Base-by-base conservation (phyloP, 2,113 vertebrate species). In the Rhabdomys dilectus region DNA sequence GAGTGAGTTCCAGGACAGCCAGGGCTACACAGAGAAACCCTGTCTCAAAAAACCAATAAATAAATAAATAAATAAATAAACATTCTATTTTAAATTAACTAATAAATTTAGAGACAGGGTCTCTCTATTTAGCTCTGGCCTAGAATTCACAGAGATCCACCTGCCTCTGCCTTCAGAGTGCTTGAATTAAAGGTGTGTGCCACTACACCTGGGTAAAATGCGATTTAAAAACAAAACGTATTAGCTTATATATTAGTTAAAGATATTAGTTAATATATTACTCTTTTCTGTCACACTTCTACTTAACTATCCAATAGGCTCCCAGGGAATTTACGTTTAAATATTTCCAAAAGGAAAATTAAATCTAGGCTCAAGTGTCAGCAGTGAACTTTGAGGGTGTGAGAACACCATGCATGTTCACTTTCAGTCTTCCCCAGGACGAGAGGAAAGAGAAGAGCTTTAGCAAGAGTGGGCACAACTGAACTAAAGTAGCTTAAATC, bases 321-420 rank as follows among this genome's bases (percentile, higher is more conserved):
- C 42, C 75, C 48, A 80, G 48, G 17, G 19, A 94, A 93, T 68
- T 95, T 90, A 75, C 89, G 82, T 72, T 88, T 78, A 94, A 89
- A 5, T 93, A 66, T 81, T 89, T 82, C 70, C 64, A 66, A 88
- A 89, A 90, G 81, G 48, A 68, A 90, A 95, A 88, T 48, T 42
- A 78, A 95, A 22, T 24, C 39, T 56, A 78, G 21, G 62, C 89
- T 70, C 77, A 77, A 89, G 36, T 68, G 9, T n/a, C 75, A 66
- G 29, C 56, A 85, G 85, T 70, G 7, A 80, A 68, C n/a, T 88
- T 1, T 64, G 56, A 94, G 80, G 84, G 26, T 17, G 9, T 36
- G 48, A 56, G 64, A 80, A 75, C 21, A 11, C 82, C 73, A 21
- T 36, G 36, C 86, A 64, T 24, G 68, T 7, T 58, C 56, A 66